Percentiles rank a stretch among this genome's conserved stretches.
Evolutionary conservation across 2,797 vertebrate genomes (phyloP).

Genomic region (Apogon talboti): DNA sequence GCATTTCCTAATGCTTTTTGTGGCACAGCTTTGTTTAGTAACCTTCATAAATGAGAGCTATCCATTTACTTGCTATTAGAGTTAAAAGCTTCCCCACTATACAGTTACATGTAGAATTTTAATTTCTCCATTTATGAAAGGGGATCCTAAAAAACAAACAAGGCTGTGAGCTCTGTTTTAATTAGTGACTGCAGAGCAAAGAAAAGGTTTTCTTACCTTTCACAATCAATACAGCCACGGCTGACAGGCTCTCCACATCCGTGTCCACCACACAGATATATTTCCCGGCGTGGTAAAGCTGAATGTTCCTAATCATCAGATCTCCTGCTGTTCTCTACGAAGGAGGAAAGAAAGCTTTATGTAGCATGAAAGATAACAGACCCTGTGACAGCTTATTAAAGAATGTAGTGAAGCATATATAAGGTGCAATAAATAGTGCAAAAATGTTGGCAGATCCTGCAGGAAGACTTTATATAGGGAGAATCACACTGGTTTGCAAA

Average conservation of each 20-base stretch:
- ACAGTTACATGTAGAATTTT: slow-evolving; percentile 27
- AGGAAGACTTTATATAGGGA: slow-evolving; percentile 20
- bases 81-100: slow-evolving; percentile 12
- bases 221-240: slow-evolving; percentile 93
- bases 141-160: slow-evolving; percentile 40
- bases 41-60: slow-evolving; percentile 23
- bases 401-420: slow-evolving; percentile 63
- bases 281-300: slow-evolving; percentile 93
- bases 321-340: slow-evolving; percentile 91
- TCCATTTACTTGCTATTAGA: slow-evolving; percentile 14
- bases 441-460: slow-evolving; percentile 33
- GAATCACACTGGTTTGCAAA: slow-evolving; percentile 13
- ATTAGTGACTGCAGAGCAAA: slow-evolving; percentile 60
- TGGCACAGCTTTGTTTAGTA: slow-evolving; percentile 19
- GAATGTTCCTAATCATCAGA: slow-evolving; percentile 96
- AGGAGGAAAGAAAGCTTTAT: slow-evolving; percentile 67
- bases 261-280: slow-evolving; percentile 95
- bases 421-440: slow-evolving; percentile 61
- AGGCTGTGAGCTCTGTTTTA: slow-evolving; percentile 53
- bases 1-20: slow-evolving; percentile 1
- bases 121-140: slow-evolving; percentile 7
- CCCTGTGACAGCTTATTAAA: slow-evolving; percentile 74
- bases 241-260: slow-evolving; percentile 93
- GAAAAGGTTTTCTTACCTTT: slow-evolving; percentile 87
- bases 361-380: slow-evolving; percentile 74